These are phyloP conservation scores for Apeltes quadracus DNA, from an alignment of 2,113 vertebrate species.

Conservation along the genomic window DNA sequence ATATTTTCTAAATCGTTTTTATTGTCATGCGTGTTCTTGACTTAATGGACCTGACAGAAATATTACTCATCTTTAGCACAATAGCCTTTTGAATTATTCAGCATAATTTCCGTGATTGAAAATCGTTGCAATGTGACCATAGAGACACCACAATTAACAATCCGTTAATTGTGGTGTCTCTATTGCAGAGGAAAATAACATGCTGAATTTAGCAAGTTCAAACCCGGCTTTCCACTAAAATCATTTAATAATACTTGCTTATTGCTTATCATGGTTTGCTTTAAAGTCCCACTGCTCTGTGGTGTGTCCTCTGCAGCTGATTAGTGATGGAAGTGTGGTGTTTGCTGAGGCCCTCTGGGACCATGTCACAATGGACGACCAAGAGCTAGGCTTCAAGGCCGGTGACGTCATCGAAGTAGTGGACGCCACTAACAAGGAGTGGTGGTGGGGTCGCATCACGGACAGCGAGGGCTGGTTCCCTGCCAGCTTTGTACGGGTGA, in stretches of 20 bases:
- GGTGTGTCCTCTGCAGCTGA: slow-evolving; percentile 81
- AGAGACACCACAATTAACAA: background rate
- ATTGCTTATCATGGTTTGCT: background rate
- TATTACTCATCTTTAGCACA: too few species aligned
- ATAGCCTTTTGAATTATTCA: background rate
- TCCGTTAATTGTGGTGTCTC: too few species aligned
- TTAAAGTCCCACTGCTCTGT: background rate
- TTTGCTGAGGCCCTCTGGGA: slow-evolving; percentile 97
- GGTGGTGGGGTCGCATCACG: slow-evolving; percentile 96
- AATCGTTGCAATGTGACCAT: background rate
- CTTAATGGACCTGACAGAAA: too few species aligned
- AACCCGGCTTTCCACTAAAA: background rate
- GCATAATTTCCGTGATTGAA: background rate
- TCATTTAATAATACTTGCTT: background rate
- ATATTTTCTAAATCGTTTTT: too few species aligned
- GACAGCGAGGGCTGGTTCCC: slow-evolving; percentile 98
- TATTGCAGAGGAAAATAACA: background rate
- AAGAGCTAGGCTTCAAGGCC: slow-evolving; percentile 96
- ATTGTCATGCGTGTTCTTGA: too few species aligned
- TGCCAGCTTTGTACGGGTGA: slow-evolving; percentile 95
- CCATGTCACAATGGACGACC: slow-evolving; percentile 98
- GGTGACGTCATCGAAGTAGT: slow-evolving; percentile 95
- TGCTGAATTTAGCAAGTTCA: background rate
- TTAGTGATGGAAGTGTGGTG: slow-evolving; percentile 96
- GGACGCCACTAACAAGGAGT: slow-evolving; percentile 96